These are phyloP conservation scores for Lottia gigantea DNA, from an alignment of 2,888 invertebrate species.

Conservation along the genomic window DNA sequence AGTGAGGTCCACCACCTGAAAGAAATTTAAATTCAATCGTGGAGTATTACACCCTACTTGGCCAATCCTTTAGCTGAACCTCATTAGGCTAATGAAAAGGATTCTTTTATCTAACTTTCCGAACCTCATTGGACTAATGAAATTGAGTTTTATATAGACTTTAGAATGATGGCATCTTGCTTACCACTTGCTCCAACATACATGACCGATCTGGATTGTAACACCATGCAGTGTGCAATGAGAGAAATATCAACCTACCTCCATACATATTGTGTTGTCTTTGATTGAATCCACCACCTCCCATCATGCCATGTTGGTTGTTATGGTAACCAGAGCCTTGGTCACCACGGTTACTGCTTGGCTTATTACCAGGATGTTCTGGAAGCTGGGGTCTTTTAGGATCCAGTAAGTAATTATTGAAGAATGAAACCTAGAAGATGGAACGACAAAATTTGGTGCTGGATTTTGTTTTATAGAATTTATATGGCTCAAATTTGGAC, in stretches of 20 bases:
- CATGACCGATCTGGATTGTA: no score
- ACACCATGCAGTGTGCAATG: background rate
- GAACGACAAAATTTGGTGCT: background rate
- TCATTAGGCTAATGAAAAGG: no score
- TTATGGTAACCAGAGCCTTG: slow-evolving; percentile 17
- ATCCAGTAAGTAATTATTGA: slow-evolving; percentile 94
- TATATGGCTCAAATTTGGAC: no score
- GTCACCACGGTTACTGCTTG: slow-evolving; percentile 57
- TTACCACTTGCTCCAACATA: no score
- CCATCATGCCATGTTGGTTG: slow-evolving; percentile 39
- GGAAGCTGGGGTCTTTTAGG: slow-evolving; percentile 93
- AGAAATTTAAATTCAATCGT: no score
- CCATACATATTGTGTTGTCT: slow-evolving; percentile 47
- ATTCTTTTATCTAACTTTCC: no score
- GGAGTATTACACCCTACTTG: no score
- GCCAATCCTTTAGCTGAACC: no score
- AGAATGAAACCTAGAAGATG: slow-evolving; percentile 81
- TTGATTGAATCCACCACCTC: slow-evolving; percentile 53
- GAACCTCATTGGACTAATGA: no score
- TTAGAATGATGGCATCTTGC: no score
- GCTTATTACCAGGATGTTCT: slow-evolving; percentile 72
- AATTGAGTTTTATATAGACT: no score
- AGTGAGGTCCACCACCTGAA: slow-evolving; percentile 7
- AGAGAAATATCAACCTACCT: slow-evolving; percentile 27
- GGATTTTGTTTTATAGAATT: background rate